These are phyloP conservation scores for Neodiprion fabricii DNA, from an alignment of 1,140 invertebrate species.

Conservation along the genomic window DNA sequence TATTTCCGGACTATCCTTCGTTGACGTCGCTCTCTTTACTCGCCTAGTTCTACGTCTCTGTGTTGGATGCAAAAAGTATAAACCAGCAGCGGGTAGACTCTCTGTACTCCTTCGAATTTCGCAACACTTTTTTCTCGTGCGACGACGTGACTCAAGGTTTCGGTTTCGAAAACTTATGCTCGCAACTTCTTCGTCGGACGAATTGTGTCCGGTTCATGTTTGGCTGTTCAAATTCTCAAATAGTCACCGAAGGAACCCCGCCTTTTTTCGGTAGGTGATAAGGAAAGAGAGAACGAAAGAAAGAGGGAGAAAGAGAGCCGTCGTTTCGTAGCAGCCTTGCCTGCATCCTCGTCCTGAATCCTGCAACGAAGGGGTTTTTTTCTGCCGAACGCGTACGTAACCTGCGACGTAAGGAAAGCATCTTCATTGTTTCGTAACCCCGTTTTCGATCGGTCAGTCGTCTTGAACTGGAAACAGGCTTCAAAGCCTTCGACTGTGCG, in stretches of 20 bases:
- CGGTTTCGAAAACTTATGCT: not conserved
- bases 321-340: not conserved
- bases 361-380: not conserved
- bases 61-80: too few species aligned
- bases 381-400: not conserved
- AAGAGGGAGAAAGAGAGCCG: conserved; percentile 18
- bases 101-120: not conserved
- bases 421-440: not conserved
- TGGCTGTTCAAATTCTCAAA: not conserved
- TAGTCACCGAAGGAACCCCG: not conserved
- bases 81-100: too few species aligned
- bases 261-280: not conserved
- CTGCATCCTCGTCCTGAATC: not conserved
- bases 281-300: conserved; percentile 20
- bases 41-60: too few species aligned
- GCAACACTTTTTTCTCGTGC: not conserved
- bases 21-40: too few species aligned
- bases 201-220: too few species aligned
- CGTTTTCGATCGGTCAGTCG: too few species aligned
- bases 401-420: not conserved
- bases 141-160: not conserved
- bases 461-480: too few species aligned
- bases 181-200: too few species aligned
- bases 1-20: too few species aligned
- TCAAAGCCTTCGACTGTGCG: too few species aligned